Percentiles rank a stretch among this genome's conserved stretches.
These are phyloP conservation scores for Epicauta chinensis DNA, from an alignment of 1,140 invertebrate species.

Conservation along the genomic window DNA sequence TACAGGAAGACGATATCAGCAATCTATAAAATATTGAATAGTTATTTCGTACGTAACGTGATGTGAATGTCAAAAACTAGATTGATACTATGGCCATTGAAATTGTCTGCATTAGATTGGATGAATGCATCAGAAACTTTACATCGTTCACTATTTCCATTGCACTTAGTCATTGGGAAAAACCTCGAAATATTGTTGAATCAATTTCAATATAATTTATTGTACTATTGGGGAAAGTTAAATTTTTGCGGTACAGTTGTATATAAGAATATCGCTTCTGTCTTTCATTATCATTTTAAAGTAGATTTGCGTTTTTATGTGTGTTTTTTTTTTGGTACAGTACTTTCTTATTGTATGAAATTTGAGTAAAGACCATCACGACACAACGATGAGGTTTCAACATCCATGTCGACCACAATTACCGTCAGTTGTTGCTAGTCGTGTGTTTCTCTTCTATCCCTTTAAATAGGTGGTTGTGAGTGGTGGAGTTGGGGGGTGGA, in stretches of 20 bases:
- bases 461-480: too few relatives aligned
- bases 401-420: conserved; percentile 14
- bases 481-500: too few relatives aligned
- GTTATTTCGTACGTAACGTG: conserved; percentile 24
- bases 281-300: too few relatives aligned
- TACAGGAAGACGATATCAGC: conserved; percentile 13
- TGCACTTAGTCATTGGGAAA: too few relatives aligned
- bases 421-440: conserved; percentile 9
- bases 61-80: conserved; percentile 26
- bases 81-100: conserved; percentile 21
- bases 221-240: not conserved
- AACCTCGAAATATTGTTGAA: conserved; percentile 22
- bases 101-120: conserved; percentile 20
- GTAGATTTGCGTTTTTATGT: too few relatives aligned
- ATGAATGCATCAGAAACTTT: conserved; percentile 15
- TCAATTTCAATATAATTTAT: conserved; percentile 23
- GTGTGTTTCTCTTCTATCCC: not conserved
- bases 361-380: not conserved
- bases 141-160: too few relatives aligned
- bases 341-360: not conserved
- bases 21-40: conserved; percentile 25
- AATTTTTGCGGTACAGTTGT: too few relatives aligned
- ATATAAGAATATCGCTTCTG: too few relatives aligned
- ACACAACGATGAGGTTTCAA: conserved; percentile 7
- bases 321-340: too few relatives aligned